phyloP scores from a whole-genome alignment of 2,113 vertebrate genomes.

The Clarias magur region DNA sequence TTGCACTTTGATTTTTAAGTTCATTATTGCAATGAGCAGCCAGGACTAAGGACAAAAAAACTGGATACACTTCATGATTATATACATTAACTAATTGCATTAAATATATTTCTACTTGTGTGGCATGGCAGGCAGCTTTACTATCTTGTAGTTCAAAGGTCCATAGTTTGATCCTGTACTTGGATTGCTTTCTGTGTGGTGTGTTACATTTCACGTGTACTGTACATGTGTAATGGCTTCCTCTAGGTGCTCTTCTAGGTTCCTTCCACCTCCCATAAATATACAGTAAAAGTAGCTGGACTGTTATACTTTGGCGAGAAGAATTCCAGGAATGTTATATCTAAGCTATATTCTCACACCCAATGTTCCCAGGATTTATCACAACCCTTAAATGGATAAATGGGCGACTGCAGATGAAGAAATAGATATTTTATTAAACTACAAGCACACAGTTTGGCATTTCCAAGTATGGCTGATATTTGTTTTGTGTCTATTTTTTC shows the following conservation, averaged over 20 bases:
- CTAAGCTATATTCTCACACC: background rate
- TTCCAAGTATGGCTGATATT: background rate
- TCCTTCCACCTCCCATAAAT: background rate
- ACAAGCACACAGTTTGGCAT: background rate
- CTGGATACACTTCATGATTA: background rate
- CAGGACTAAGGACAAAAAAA: background rate
- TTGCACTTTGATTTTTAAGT: background rate
- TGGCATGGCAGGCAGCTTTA: background rate
- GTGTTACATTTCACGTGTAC: background rate
- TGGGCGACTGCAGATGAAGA: background rate
- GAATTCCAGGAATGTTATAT: background rate
- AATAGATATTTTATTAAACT: background rate
- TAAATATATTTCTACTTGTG: background rate
- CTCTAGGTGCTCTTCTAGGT: background rate
- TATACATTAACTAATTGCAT: background rate
- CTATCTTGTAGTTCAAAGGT: background rate
- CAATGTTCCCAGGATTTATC: no score
- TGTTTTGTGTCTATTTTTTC: no score
- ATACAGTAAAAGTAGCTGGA: background rate
- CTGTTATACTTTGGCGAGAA: background rate
- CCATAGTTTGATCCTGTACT: background rate
- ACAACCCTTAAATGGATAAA: background rate
- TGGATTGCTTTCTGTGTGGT: background rate
- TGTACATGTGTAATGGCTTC: background rate
- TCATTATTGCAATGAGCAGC: background rate